These are phyloP conservation scores for Remorina albescens DNA, from an alignment of 2,797 vertebrate genomes.

Conservation along the genomic window DNA sequence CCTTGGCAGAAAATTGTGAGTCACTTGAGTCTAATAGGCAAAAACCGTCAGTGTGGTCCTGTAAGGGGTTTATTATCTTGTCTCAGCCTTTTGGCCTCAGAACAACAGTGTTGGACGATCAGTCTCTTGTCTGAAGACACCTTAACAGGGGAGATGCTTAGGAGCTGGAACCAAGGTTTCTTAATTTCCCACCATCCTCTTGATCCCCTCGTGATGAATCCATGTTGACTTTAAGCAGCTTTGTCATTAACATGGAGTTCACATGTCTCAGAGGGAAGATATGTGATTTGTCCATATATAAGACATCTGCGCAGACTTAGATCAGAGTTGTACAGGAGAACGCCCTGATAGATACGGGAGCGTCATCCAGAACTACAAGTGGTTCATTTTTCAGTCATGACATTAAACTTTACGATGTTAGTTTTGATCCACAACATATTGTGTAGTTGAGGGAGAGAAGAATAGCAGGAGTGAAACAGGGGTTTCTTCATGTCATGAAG, in stretches of 20 bases:
- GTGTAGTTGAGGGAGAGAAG: conserved; percentile 19
- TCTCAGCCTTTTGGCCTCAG: conserved; percentile 3
- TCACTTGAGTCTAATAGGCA: conserved; percentile 1
- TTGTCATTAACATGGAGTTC: conserved; percentile 42
- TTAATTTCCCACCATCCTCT: neutral
- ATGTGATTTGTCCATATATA: conserved; percentile 66
- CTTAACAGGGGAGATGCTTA: neutral
- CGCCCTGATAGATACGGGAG: conserved; percentile 76
- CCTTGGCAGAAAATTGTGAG: conserved; percentile 1
- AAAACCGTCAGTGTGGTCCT: conserved; percentile 10
- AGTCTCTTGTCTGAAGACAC: conserved; percentile 22
- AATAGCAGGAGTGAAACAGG: conserved; percentile 4
- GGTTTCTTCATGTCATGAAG: conserved; percentile 30
- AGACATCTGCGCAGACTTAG: conserved; percentile 71
- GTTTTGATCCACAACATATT: conserved; percentile 47
- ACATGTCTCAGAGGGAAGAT: conserved; percentile 58
- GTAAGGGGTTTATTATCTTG: neutral
- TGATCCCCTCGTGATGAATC: conserved; percentile 5
- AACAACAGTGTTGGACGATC: neutral
- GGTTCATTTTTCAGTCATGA: conserved; percentile 67
- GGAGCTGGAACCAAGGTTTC: conserved; percentile 41
- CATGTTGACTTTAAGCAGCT: conserved; percentile 39
- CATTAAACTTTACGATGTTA: conserved; percentile 67
- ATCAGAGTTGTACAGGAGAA: conserved; percentile 62
- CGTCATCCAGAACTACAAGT: conserved; percentile 58